These are phyloP conservation scores for Amblyteles armatorius DNA, from an alignment of 2,888 invertebrate genomes.

Conservation along the genomic window DNA sequence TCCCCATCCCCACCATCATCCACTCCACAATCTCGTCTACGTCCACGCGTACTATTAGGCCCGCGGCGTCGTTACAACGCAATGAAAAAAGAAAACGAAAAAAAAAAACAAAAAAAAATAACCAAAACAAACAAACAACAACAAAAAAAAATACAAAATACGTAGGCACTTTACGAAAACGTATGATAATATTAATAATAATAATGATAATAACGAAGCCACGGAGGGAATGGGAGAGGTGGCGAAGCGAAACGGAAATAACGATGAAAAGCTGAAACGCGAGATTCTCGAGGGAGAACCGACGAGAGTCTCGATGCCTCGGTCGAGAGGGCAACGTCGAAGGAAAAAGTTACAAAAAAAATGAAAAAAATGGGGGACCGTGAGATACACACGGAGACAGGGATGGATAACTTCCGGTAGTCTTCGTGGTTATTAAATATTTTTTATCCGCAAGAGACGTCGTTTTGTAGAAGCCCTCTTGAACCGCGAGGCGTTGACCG, in stretches of 20 bases:
- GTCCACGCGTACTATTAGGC: constrained; percentile 83
- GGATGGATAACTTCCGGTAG: constrained; percentile 17
- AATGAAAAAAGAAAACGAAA: constrained; percentile 7
- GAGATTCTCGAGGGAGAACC: constrained; percentile 15
- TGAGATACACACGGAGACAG: not conserved
- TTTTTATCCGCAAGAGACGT: constrained; percentile 12
- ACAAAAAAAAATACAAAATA: constrained; percentile 39
- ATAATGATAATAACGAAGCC: constrained; percentile 54
- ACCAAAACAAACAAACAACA: constrained; percentile 22
- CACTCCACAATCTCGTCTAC: constrained; percentile 83
- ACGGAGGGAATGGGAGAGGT: constrained; percentile 34
- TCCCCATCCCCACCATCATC: constrained; percentile 80
- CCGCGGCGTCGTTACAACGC: constrained; percentile 5
- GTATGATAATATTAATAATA: constrained; percentile 55
- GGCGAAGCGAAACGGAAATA: constrained; percentile 26
- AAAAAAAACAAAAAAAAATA: constrained; percentile 50
- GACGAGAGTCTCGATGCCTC: not conserved
- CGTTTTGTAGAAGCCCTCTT: not conserved
- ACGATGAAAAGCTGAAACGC: constrained; percentile 8
- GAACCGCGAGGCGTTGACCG: not conserved
- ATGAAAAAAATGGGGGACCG: not conserved
- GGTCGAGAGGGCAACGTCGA: not conserved
- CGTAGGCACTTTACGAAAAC: constrained; percentile 65
- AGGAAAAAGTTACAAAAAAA: not conserved
- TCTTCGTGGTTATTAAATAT: constrained; percentile 23